These are phyloP conservation scores for Dromiciops gliroides DNA, from an alignment of 2,113 vertebrate genomes.

Conservation along the genomic window DNA sequence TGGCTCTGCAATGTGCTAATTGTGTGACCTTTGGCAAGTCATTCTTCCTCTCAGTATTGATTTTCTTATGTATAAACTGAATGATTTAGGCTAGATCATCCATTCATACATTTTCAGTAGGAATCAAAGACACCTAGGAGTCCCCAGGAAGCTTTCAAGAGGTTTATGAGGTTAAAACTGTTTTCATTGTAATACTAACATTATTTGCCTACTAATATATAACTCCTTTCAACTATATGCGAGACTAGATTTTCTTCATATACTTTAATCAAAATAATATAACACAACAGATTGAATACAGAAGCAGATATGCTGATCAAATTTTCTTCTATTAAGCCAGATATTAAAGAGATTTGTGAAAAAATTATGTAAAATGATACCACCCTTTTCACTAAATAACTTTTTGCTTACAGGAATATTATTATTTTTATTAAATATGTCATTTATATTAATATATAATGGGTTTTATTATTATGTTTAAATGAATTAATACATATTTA, in stretches of 20 bases:
- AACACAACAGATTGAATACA: not conserved
- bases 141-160: not conserved
- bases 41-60: not conserved
- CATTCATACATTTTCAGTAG: no score
- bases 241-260: not conserved
- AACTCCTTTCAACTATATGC: not conserved
- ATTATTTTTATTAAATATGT: not conserved
- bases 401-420: not conserved
- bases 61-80: not conserved
- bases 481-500: not conserved
- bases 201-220: not conserved
- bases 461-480: not conserved
- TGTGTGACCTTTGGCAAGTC: not conserved
- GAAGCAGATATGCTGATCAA: not conserved
- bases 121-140: not conserved
- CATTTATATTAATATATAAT: not conserved
- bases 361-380: not conserved
- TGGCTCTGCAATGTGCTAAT: not conserved
- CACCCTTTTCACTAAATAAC: not conserved
- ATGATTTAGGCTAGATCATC: no score
- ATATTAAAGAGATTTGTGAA: not conserved
- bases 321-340: not conserved
- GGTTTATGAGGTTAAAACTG: not conserved
- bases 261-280: not conserved
- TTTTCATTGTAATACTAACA: not conserved